Evolutionary conservation across 2,888 invertebrate genomes (phyloP), one percentile per base, ranked within the genome.

Genomic region (Sipha maydis): DNA sequence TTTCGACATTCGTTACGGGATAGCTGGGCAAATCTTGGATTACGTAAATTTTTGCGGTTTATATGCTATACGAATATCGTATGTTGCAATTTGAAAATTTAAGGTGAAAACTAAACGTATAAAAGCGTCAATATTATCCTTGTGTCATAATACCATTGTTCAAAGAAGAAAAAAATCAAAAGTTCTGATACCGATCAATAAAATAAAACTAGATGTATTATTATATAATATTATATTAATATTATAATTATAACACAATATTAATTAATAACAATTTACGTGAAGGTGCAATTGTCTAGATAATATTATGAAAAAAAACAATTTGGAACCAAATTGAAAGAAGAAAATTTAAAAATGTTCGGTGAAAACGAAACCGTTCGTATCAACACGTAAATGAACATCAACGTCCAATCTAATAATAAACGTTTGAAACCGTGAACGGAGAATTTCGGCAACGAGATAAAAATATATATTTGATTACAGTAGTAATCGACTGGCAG

Each of bases 1-100:
- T 85, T 77, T 77, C 77, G 9, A 85, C 61, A 85, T 67, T 77
- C 48, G 41, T 85, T n/a, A 48, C 48, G 48, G 31, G 19, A 84
- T 67, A 85, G 67, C 25, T 61, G 28, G 28, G 7, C 31, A 48
- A 48, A 77, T 31, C 48, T 77, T 3, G 9, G 76, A 83, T 84
- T 85, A 77, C 48, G 56, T 61, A 41, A 61, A 76, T 48, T 85
- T 67, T 17, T 77, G 84, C 14, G 84, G 76, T 76, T 76, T 67
- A 67, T 28, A 61, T 34, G 25, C 56, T 31, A 38, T 69, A 69
- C 11, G 28, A 41, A 25, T 76, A 76, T 41, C 9, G 25, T 76
- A 14, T 76, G 11, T 73, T 41, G 25, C 61, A 25, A 61, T n/a
- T n/a, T 21, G 28, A 76, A 76, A 41, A 76, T 75, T n/a, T 48